Base-by-base conservation (phyloP, 1,140 invertebrate species). In the Belonocnema kinseyi region DNA sequence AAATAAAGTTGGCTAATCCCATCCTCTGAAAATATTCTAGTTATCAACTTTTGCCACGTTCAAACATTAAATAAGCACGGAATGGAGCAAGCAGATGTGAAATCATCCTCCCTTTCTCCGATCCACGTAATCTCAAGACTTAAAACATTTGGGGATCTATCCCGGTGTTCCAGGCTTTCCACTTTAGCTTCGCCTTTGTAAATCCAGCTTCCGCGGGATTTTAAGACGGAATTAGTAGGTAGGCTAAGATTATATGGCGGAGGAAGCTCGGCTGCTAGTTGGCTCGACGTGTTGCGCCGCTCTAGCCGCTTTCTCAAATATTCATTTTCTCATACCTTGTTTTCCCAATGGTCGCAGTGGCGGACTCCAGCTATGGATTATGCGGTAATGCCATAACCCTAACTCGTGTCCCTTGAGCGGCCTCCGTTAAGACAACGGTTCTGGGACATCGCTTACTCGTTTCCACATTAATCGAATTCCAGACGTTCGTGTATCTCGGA, bases 291-390 rank as follows among this genome's bases (percentile, higher is more conserved):
- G 6, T 11, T 10, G 61, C 10, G 6, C 17, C 12, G 61, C 26
- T 26, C 61, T 6, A 14, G 61, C n/a, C 40, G 14, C 26, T 19
- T 56, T 56, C 7, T 13, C 76, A 85, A 85, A 85, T 85, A 85
- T 85, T 85, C 83, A 85, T 84, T 85, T 82, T 80, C 82, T 82
- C 82, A 83, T 79, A 80, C 73, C 81, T 46, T 2, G 75, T 40
- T 52, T 40, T 50, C 50, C 40, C 46, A 54, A 50, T 73, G 33
- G 16, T 79, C 80, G 74, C 76, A 13, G 74, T 26, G 16, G 61
- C 16, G 58, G 19, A 21, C 54, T 17, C 26, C 26, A 40, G 77
- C 78, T 76, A 80, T 74, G 81, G 79, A 83, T 85, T 85, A 85
- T 51, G 50, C 74, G 74, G 72, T 78, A 81, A 80, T 79, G 66